phyloP scores from a whole-genome alignment of 2,113 vertebrate species.

The Brachyhypopomus gauderio region DNA sequence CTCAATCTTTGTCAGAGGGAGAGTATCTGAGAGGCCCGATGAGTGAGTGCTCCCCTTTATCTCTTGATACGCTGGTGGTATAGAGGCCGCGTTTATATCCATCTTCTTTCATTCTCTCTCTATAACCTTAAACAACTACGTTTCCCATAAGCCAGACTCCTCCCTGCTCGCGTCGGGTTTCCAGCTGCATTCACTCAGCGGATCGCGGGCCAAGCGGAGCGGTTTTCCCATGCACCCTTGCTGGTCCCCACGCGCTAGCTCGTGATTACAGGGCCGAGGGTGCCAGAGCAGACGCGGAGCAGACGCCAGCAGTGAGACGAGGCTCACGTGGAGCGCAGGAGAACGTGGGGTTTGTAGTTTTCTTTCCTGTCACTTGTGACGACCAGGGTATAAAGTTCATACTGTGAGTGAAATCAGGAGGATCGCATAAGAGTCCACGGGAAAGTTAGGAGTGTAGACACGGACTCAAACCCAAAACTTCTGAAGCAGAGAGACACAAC shows the following conservation, averaged over 20 bases:
- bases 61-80: constrained; percentile 70
- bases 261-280: constrained; percentile 31
- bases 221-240: constrained; percentile 39
- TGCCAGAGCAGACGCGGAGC: constrained; percentile 36
- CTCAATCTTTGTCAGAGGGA: constrained; percentile 36
- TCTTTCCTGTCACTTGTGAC: constrained; percentile 19
- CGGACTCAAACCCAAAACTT: constrained; percentile 1
- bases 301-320: constrained; percentile 14
- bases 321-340: not conserved
- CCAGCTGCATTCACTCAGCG: constrained; percentile 62
- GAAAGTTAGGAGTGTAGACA: not conserved
- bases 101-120: constrained; percentile 60
- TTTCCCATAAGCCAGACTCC: not conserved
- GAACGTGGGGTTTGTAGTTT: not conserved
- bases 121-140: constrained; percentile 7
- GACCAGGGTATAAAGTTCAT: constrained; percentile 11
- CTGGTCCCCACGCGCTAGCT: constrained; percentile 8
- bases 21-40: constrained; percentile 62
- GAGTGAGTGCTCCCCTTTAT: constrained; percentile 66
- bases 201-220: constrained; percentile 8
- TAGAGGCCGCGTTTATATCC: constrained; percentile 66
- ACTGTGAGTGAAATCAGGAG: constrained; percentile 5
- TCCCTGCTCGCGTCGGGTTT: constrained; percentile 25
- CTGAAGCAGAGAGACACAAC: too few relatives aligned
- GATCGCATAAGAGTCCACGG: not conserved